These are phyloP conservation scores for Drosophila arawakana DNA, from an alignment of 1,140 invertebrate species.

Conservation along the genomic window DNA sequence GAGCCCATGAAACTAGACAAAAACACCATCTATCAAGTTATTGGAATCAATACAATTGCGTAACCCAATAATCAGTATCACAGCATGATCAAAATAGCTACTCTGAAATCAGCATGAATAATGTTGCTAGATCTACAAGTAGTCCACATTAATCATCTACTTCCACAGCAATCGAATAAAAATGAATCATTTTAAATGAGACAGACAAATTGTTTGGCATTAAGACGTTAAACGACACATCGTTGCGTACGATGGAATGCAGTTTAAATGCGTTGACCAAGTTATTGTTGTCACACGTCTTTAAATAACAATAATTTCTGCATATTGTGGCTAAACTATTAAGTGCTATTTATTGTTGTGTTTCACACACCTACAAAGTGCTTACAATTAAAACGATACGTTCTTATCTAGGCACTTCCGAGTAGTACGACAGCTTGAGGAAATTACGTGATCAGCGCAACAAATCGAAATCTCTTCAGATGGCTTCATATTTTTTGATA, in stretches of 20 bases:
- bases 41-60: conserved; percentile 49
- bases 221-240: conserved; percentile 20
- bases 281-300: conserved; percentile 42
- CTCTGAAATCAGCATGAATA: conserved; percentile 27
- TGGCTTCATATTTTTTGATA: conserved; percentile 53
- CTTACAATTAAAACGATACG: not conserved
- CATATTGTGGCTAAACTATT: conserved; percentile 24
- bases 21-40: conserved; percentile 26
- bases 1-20: conserved; percentile 15
- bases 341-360: conserved; percentile 41
- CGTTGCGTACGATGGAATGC: conserved; percentile 31
- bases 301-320: conserved; percentile 23
- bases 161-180: conserved; percentile 32
- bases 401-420: conserved; percentile 67
- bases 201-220: conserved; percentile 32
- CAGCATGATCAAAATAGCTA: conserved; percentile 43
- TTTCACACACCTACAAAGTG: conserved; percentile 47
- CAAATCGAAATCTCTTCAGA: conserved; percentile 50
- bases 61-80: conserved; percentile 40
- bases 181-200: conserved; percentile 58
- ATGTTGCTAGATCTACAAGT: conserved; percentile 21
- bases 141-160: conserved; percentile 64
- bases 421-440: conserved; percentile 48
- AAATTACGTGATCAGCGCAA: conserved; percentile 63
- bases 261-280: conserved; percentile 11